Conservation (phyloP, 2,888 invertebrate species). For the Phyllotreta cruciferae region DNA sequence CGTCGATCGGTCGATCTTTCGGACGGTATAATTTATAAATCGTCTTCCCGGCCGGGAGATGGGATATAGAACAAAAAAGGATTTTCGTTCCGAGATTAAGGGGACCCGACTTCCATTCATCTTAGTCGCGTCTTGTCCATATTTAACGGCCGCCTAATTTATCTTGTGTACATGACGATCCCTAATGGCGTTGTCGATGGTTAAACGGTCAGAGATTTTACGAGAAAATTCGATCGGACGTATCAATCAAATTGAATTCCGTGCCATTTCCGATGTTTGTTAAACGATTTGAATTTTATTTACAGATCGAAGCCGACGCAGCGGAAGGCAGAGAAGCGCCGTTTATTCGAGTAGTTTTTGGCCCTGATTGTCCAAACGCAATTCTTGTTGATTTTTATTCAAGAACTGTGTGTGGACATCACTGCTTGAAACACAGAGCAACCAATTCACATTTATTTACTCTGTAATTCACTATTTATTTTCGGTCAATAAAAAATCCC, state of each 20-base stretch:
- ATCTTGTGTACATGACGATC: constrained; percentile 54
- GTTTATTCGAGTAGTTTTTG: constrained; percentile 56
- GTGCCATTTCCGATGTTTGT: not conserved
- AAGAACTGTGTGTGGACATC: constrained; percentile 72
- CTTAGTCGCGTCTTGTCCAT: constrained; percentile 55
- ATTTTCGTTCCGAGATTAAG: constrained; percentile 22
- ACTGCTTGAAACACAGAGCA: constrained; percentile 61
- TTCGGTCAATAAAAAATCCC: no score
- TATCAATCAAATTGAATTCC: no score
- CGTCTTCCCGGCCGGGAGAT: constrained; percentile 27
- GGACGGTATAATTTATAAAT: constrained; percentile 40
- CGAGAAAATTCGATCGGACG: constrained; percentile 7
- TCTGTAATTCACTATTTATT: no score
- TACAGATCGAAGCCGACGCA: not conserved
- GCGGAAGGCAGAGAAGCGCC: not conserved
- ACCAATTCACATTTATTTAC: not conserved
- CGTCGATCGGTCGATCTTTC: constrained; percentile 1
- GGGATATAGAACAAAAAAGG: constrained; percentile 33
- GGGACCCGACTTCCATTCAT: constrained; percentile 47
- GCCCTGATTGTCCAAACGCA: constrained; percentile 75
- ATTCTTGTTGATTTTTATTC: constrained; percentile 65
- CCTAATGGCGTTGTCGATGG: constrained; percentile 43
- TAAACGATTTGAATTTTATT: constrained; percentile 8
- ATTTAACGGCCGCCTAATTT: constrained; percentile 53
- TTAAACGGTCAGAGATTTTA: constrained; percentile 34